These are phyloP conservation scores for Diadegma fenestrale DNA, from an alignment of 2,888 invertebrate species.

Conservation along the genomic window DNA sequence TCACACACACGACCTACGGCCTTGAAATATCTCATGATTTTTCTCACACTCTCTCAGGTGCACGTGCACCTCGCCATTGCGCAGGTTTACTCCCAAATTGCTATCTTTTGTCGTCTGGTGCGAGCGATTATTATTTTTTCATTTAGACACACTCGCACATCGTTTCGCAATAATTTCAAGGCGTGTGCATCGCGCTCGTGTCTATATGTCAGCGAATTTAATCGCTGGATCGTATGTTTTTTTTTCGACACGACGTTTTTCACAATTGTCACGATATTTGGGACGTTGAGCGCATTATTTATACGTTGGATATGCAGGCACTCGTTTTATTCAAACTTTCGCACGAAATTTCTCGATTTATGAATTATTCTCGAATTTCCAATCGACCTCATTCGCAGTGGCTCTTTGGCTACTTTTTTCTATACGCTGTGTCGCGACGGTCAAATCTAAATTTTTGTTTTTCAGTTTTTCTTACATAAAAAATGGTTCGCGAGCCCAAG, in stretches of 20 bases:
- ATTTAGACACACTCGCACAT: constrained; percentile 3
- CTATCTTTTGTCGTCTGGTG: constrained; percentile 30
- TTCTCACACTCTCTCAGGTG: constrained; percentile 57
- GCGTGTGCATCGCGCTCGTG: background rate
- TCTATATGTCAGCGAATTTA: background rate
- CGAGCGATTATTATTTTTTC: constrained; percentile 18
- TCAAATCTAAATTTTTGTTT: no score
- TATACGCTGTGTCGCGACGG: no score
- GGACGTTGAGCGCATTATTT: constrained; percentile 38
- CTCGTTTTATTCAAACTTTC: constrained; percentile 5
- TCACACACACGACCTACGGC: constrained; percentile 58
- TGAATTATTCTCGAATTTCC: constrained; percentile 9
- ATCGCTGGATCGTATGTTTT: constrained; percentile 46
- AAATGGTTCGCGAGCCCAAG: no score
- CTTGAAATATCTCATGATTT: constrained; percentile 59
- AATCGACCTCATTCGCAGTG: background rate
- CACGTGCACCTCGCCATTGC: constrained; percentile 24
- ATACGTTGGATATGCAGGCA: constrained; percentile 24
- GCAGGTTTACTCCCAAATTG: background rate
- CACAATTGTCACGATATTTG: constrained; percentile 56
- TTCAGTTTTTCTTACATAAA: no score
- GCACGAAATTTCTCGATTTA: background rate
- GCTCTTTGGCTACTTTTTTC: background rate
- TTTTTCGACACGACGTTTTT: constrained; percentile 53
- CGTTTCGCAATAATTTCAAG: constrained; percentile 45